A percentile compares a stretch with the other conserved stretches of the same genome.
These are phyloP conservation scores for Muscidifurax raptorellus DNA, from an alignment of 1,140 invertebrate species.

Conservation along the genomic window DNA sequence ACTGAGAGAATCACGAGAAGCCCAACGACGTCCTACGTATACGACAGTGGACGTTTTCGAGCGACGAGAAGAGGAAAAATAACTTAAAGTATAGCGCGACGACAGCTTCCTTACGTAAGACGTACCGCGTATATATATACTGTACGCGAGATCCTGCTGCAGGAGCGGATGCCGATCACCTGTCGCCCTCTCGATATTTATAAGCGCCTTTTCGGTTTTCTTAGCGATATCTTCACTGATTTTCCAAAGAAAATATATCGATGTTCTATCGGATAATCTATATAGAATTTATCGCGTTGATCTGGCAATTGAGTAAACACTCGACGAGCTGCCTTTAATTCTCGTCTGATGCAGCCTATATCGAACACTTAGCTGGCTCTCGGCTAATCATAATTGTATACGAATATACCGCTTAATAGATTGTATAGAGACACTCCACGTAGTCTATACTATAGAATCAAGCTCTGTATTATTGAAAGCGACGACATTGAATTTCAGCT, in stretches of 20 bases:
- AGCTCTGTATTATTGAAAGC: neutral
- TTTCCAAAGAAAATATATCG: too few species aligned
- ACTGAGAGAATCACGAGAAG: too few species aligned
- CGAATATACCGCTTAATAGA: neutral
- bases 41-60: conserved; percentile 21
- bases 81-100: neutral
- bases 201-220: too few species aligned
- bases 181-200: neutral
- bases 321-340: neutral
- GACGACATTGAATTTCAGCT: neutral
- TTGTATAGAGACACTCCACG: neutral
- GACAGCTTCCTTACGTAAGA: conserved; percentile 5
- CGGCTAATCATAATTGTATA: neutral
- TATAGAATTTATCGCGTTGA: too few species aligned
- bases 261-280: too few species aligned
- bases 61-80: neutral
- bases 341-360: neutral
- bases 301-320: neutral
- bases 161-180: neutral
- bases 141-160: neutral
- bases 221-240: too few species aligned
- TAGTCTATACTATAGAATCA: neutral
- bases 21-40: neutral
- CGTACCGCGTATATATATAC: neutral
- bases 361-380: neutral